Evolutionary conservation across 2,888 invertebrate genomes (phyloP), one percentile per base, ranked within the genome.

Genomic region (Sphinx pinastri): DNA sequence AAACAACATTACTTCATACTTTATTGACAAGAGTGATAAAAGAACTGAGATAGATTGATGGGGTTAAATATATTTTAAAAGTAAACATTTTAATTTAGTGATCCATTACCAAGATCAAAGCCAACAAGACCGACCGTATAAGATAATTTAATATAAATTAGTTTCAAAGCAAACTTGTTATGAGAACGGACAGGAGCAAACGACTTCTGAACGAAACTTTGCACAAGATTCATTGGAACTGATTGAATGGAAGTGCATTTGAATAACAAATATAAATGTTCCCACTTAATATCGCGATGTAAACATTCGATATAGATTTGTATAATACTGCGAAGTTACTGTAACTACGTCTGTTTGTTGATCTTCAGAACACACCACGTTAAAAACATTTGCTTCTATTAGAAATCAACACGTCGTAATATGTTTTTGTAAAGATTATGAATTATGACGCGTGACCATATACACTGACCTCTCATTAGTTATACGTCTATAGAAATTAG

Each of bases 381-480:
- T 19, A 47, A 4, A 12, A 13, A 13, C 47, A 47, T 63, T 13
- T 19, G 49, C 12, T 63, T 63, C 63, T 49, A 19, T 63, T 63
- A 49, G 49, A 63, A 47, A 47, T 49, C 63, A 63, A 49, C 49
- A 49, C 45, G 19, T 63, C 63, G 49, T 63, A 47, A 63, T 63
- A 19, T 63, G 63, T 63, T 63, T 47, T 63, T 63, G 47, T 60
- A 60, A 25, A 60, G 45, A 60, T 60, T 6, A 60, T 45, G 60
- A 11, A 60, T 60, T 47, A 55, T 55, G 19, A 55, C 55, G 63
- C 16, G 19, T 63, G 63, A 25, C 63, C 49, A 49, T 16, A 19
- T 55, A 55, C 19, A 11, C 55, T 55, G 55, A 55, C 55, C 19
- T 55, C 19, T 55, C 10, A 55, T 55, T 55, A 25, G 25, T 2